Percentiles rank a stretch among this genome's conserved stretches.
phyloP scores from a whole-genome alignment of 2,113 vertebrate species.

The Phaethon lepturus region DNA sequence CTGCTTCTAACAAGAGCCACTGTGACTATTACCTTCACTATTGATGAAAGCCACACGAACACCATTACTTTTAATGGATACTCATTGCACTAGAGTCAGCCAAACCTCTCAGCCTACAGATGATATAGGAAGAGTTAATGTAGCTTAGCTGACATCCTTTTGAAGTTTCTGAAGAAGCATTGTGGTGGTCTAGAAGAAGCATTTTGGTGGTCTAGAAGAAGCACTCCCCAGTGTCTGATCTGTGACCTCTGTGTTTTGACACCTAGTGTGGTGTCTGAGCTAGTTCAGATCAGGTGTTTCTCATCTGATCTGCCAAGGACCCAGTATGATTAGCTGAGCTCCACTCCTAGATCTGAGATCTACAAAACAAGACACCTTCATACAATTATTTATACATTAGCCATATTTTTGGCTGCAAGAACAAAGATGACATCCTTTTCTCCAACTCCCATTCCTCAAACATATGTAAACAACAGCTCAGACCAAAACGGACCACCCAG shows the following conservation, averaged over 20 bases:
- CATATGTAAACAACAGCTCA: background rate
- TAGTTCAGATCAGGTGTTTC: background rate
- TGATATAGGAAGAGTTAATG: background rate
- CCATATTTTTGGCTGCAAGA: conserved; percentile 9
- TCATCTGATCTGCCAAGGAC: background rate
- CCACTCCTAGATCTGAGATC: background rate
- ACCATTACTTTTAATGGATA: background rate
- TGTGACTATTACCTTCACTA: background rate
- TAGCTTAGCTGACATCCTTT: background rate
- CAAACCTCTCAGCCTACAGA: background rate
- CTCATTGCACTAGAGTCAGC: background rate
- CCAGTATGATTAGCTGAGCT: background rate
- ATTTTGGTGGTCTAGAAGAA: background rate
- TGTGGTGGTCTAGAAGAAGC: background rate
- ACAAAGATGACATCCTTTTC: conserved; percentile 10
- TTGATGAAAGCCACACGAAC: background rate
- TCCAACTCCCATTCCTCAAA: background rate
- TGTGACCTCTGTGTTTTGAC: background rate
- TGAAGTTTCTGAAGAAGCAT: background rate
- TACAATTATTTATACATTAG: background rate
- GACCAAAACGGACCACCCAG: background rate
- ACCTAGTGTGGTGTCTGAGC: background rate
- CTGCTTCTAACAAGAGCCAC: background rate
- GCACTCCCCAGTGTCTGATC: background rate
- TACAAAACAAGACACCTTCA: background rate